Evolutionary conservation across 2,888 invertebrate species (phyloP).

Genomic region (Syrista parreyssii): DNA sequence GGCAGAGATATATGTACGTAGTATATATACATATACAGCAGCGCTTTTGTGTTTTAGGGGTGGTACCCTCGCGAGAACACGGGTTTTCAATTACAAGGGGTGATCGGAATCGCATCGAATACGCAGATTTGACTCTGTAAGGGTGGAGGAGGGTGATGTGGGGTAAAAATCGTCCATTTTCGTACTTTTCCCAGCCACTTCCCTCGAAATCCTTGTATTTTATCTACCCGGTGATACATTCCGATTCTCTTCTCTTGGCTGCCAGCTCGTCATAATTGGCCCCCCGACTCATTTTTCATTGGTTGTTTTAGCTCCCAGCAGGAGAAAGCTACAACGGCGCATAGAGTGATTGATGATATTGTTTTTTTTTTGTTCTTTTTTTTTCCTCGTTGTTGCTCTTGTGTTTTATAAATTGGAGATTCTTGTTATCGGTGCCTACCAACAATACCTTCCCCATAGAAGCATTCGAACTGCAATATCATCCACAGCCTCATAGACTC

Average conservation of each 20-base stretch:
- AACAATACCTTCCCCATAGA: constrained; percentile 20
- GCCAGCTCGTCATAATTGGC: constrained; percentile 50
- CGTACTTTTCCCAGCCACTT: too few species aligned
- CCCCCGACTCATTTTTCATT: constrained; percentile 53
- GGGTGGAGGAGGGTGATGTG: too few species aligned
- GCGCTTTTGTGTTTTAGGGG: too few species aligned
- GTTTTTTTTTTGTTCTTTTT: constrained; percentile 6
- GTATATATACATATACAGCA: too few species aligned
- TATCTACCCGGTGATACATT: constrained; percentile 14
- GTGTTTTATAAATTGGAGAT: constrained; percentile 44
- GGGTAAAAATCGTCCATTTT: too few species aligned
- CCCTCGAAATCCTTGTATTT: too few species aligned
- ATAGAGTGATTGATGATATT: constrained; percentile 42
- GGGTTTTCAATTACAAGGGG: constrained; percentile 24
- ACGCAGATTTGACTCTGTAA: constrained; percentile 3
- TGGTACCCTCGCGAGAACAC: constrained; percentile 14
- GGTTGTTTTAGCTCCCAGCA: constrained; percentile 37
- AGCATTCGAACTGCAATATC: too few species aligned
- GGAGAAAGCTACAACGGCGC: constrained; percentile 26
- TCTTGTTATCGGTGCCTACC: constrained; percentile 45
- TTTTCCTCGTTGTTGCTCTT: constrained; percentile 28
- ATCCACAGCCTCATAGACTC: too few species aligned
- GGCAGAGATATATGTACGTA: neutral
- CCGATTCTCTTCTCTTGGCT: constrained; percentile 11
- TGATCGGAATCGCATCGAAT: constrained; percentile 20